phyloP scores from a whole-genome alignment of 2,113 vertebrate genomes.

The Chascanopsetta lugubris region DNA sequence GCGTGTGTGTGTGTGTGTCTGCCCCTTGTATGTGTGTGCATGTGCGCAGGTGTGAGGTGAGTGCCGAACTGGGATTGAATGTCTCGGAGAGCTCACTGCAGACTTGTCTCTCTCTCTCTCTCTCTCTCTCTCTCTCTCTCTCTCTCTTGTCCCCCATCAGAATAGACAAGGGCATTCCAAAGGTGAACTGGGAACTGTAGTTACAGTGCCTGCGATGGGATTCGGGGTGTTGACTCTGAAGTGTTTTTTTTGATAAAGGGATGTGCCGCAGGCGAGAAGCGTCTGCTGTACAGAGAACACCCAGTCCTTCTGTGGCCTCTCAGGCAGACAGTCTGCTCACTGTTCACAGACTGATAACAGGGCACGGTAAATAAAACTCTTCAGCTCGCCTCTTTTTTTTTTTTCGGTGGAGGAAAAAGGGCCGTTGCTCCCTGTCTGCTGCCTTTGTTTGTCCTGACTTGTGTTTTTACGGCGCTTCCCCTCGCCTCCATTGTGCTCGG shows the following conservation, averaged over 20 bases:
- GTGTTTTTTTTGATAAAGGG: constrained; percentile 68
- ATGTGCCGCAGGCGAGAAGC: constrained; percentile 79
- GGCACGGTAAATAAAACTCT: constrained; percentile 96
- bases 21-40: constrained; percentile 61
- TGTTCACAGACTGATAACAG: constrained; percentile 95
- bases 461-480: constrained; percentile 82
- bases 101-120: constrained; percentile 63
- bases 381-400: constrained; percentile 84
- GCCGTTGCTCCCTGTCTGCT: constrained; percentile 83
- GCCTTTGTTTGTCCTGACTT: constrained; percentile 88
- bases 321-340: constrained; percentile 88
- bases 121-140: constrained; percentile 66
- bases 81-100: constrained; percentile 50
- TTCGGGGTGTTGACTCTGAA: constrained; percentile 74
- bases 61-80: constrained; percentile 50
- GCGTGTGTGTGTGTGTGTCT: constrained; percentile 32
- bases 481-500: constrained; percentile 84
- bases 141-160: constrained; percentile 67
- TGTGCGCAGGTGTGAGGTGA: constrained; percentile 70
- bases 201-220: constrained; percentile 66
- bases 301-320: constrained; percentile 91
- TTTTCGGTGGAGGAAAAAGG: constrained; percentile 74
- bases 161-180: constrained; percentile 70
- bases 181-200: constrained; percentile 73
- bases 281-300: constrained; percentile 89